A percentile compares a stretch with the other conserved stretches of the same genome.
phyloP scores from a whole-genome alignment of 2,797 vertebrate genomes.

The Jordanella pulchra region DNA sequence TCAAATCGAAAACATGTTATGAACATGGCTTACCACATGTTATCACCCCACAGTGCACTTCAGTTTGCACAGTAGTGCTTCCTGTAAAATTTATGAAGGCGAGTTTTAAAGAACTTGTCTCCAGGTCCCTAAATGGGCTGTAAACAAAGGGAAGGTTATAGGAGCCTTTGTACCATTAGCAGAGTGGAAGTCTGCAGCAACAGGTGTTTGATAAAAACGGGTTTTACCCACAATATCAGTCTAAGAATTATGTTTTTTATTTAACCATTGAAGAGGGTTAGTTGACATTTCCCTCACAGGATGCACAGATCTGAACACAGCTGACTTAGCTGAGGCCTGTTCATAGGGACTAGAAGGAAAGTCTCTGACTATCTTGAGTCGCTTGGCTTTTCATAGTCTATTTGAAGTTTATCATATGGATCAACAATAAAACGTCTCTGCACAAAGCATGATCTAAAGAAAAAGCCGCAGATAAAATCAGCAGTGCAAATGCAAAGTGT shows the following conservation, averaged over 20 bases:
- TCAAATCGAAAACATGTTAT: no score
- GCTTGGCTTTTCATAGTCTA: not conserved
- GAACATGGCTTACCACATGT: not conserved
- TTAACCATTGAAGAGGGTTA: not conserved
- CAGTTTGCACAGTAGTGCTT: not conserved
- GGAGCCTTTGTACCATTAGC: not conserved
- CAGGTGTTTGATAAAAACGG: not conserved
- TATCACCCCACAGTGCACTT: not conserved
- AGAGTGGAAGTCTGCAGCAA: not conserved
- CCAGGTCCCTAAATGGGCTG: not conserved
- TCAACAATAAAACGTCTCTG: not conserved
- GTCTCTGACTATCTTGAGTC: not conserved
- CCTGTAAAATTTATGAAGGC: not conserved
- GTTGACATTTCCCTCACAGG: not conserved
- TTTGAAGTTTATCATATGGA: not conserved
- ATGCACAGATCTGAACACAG: not conserved
- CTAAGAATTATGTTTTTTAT: not conserved
- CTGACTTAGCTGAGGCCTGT: not conserved
- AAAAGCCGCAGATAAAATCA: not conserved
- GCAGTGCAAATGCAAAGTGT: not conserved
- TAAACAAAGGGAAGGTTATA: not conserved
- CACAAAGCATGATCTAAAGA: not conserved
- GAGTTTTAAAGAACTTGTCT: no score
- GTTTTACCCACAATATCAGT: no score
- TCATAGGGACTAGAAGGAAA: not conserved